Percentiles rank a stretch among this genome's conserved stretches.
These are phyloP conservation scores for Drosophila melanogaster DNA, from an alignment of 1,140 invertebrate species.

Conservation along the genomic window DNA sequence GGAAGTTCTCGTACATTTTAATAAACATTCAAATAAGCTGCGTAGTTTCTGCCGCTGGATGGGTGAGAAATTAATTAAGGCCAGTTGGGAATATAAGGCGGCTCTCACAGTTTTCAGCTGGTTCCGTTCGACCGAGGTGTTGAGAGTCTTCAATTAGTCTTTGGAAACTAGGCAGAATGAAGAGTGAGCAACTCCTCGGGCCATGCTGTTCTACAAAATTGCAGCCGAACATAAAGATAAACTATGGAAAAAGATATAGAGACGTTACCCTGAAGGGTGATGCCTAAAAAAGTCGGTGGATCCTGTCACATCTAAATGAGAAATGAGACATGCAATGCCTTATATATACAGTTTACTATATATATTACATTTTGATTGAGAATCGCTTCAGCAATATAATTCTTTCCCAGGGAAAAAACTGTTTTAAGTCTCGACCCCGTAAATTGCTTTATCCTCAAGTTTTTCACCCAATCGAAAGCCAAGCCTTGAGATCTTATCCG, in stretches of 20 bases:
- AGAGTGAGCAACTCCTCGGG: slow-evolving; percentile 30
- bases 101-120: slow-evolving; percentile 29
- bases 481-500: slow-evolving; percentile 56
- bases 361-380: too few species aligned
- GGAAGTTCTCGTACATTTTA: slow-evolving; percentile 22
- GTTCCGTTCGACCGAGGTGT: slow-evolving; percentile 29
- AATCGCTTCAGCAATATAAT: not conserved
- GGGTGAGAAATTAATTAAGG: slow-evolving; percentile 48
- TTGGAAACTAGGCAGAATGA: slow-evolving; percentile 8
- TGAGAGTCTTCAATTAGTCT: slow-evolving; percentile 54
- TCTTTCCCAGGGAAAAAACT: slow-evolving; percentile 24
- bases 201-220: slow-evolving; percentile 50
- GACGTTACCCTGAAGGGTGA: not conserved
- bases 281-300: slow-evolving; percentile 5
- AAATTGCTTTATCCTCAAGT: slow-evolving; percentile 19
- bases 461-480: slow-evolving; percentile 14
- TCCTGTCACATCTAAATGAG: not conserved
- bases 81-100: slow-evolving; percentile 28
- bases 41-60: slow-evolving; percentile 42
- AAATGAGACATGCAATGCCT: not conserved
- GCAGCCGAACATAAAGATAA: slow-evolving; percentile 46
- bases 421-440: slow-evolving; percentile 13
- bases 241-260: slow-evolving; percentile 37
- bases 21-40: slow-evolving; percentile 59
- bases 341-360: too few species aligned